A percentile compares a stretch with the other conserved stretches of the same genome.
phyloP scores from a whole-genome alignment of 2,113 vertebrate species.

The Pristiophorus japonicus region DNA sequence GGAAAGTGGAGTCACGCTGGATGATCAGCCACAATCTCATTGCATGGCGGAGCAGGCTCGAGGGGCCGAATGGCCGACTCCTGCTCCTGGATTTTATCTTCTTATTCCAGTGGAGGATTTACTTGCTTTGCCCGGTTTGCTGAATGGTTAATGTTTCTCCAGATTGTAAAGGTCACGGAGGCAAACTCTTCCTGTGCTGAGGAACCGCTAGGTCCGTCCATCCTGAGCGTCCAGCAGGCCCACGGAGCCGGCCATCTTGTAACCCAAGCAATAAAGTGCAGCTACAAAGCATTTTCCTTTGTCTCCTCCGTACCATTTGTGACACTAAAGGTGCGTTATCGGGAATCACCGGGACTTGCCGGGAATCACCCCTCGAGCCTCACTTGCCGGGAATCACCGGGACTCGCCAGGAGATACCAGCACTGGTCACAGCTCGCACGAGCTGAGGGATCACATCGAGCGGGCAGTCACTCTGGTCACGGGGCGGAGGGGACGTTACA shows the following conservation, averaged over 20 bases:
- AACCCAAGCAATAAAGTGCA: background rate
- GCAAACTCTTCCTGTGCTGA: slow-evolving; percentile 39
- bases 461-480: too few relatives aligned
- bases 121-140: background rate
- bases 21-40: too few relatives aligned
- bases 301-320: background rate
- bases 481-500: background rate
- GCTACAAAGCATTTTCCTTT: background rate
- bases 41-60: too few relatives aligned
- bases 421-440: too few relatives aligned
- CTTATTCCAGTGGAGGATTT: background rate
- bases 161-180: slow-evolving; percentile 40
- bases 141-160: background rate
- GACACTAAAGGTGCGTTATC: background rate
- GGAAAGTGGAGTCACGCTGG: too few relatives aligned
- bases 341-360: too few relatives aligned
- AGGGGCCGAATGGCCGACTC: too few relatives aligned
- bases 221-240: background rate
- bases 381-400: too few relatives aligned
- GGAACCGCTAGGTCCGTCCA: background rate
- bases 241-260: background rate
- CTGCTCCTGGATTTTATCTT: too few relatives aligned
- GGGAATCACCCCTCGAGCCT: too few relatives aligned
- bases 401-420: too few relatives aligned
- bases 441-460: too few relatives aligned